A percentile compares a stretch with the other conserved stretches of the same genome.
Evolutionary conservation across 2,888 invertebrate species (phyloP).

Genomic region (Orchesellides sinensis): DNA sequence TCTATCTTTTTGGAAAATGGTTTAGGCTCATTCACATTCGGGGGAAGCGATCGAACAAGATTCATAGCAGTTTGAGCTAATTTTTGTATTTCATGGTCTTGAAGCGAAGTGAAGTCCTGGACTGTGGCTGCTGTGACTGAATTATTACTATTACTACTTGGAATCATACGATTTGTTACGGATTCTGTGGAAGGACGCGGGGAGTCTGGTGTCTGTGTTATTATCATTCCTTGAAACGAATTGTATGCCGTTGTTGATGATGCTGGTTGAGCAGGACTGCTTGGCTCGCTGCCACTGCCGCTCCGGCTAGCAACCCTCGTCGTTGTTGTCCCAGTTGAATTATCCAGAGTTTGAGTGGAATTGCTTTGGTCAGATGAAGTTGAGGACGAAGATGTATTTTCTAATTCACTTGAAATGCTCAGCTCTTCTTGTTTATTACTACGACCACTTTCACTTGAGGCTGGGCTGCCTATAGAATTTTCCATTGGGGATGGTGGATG

Average conservation of each 20-base stretch:
- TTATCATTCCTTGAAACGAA: constrained; percentile 26
- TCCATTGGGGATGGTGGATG: constrained; percentile 49
- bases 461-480: constrained; percentile 50
- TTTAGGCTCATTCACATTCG: constrained; percentile 69
- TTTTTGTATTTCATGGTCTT: constrained; percentile 73
- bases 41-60: constrained; percentile 68
- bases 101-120: constrained; percentile 69
- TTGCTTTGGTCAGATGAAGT: constrained; percentile 46
- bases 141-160: constrained; percentile 42
- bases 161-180: constrained; percentile 53
- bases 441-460: constrained; percentile 53
- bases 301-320: constrained; percentile 52
- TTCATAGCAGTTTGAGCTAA: constrained; percentile 70
- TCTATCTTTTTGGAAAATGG: constrained; percentile 69
- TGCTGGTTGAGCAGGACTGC: constrained; percentile 46
- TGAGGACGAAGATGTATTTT: constrained; percentile 34
- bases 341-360: constrained; percentile 55
- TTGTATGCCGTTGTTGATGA: background rate
- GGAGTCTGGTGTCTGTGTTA: constrained; percentile 48
- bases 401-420: constrained; percentile 64
- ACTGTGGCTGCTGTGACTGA: constrained; percentile 37
- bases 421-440: constrained; percentile 37
- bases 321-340: constrained; percentile 60
- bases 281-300: constrained; percentile 57
- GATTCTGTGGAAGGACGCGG: constrained; percentile 58